A percentile compares a stretch with the other conserved stretches of the same genome.
phyloP scores from a whole-genome alignment of 2,113 vertebrate genomes.

The Nannospalax galili region DNA sequence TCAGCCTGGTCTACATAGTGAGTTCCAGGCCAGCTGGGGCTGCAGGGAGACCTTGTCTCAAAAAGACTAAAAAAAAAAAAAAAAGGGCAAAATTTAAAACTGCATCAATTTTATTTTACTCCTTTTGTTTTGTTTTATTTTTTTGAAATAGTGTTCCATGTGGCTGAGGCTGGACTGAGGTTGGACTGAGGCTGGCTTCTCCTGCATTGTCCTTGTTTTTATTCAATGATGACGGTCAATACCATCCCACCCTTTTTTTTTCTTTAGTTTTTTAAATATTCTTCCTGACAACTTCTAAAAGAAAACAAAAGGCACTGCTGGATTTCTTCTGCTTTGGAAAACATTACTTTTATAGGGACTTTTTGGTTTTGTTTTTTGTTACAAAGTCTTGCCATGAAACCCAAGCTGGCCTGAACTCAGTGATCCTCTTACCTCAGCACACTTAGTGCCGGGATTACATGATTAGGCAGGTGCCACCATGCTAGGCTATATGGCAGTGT shows the following conservation, averaged over 20 bases:
- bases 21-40: too few relatives aligned
- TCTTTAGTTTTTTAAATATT: constrained; percentile 37
- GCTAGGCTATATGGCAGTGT: neutral
- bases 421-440: neutral
- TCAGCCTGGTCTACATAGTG: too few relatives aligned
- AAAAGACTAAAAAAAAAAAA: too few relatives aligned
- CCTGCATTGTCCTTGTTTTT: neutral
- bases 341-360: neutral
- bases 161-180: too few relatives aligned
- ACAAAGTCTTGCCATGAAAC: too few relatives aligned
- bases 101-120: constrained; percentile 13
- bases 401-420: neutral
- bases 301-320: neutral
- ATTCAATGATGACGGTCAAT: too few relatives aligned
- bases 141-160: too few relatives aligned
- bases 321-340: constrained; percentile 27
- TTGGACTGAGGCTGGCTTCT: too few relatives aligned
- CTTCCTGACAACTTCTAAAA: neutral
- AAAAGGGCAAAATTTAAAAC: too few relatives aligned
- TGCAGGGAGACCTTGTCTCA: too few relatives aligned
- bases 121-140: too few relatives aligned
- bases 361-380: neutral
- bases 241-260: neutral
- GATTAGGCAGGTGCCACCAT: neutral
- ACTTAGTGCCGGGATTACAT: neutral